Base-by-base conservation (phyloP, 2,888 invertebrate species). In the Esperia sulphurella region DNA sequence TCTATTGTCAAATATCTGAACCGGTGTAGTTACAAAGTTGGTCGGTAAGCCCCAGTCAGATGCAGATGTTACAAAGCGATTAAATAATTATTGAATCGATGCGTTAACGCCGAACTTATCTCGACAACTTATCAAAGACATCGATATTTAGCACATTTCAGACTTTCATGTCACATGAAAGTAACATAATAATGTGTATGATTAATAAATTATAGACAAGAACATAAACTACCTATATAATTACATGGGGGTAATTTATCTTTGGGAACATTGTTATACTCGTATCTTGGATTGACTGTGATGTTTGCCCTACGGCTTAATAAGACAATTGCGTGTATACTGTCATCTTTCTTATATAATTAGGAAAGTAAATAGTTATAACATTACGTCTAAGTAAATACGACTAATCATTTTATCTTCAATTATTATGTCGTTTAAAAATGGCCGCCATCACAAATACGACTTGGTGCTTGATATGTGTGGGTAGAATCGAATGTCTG, bases 1-100 rank as follows among this genome's bases (percentile, higher is more conserved):
- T 55, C 59, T 52, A 66, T 71, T 72, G 66, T 68, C 63, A 53
- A 53, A 53, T 52, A 61, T 62, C 58, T 53, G 45, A 57, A 60
- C 65, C 60, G 51, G 54, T 58, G 54, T 45, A 61, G 53, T 57
- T 61, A 21, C 21, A 55, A 43, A 61, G 53, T 57, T 61, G 60
- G 58, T 69, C 58, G 68, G 71, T 65, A 67, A 53, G 58, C 60
- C 58, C 55, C 55, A 61, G 63, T 55, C 42, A 42, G 35, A 35
- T 35, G 35, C 21, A 21, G 41, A 42, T 47, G 30, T 49, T 41
- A 31, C 40, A 7, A 14, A 13, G 14, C 33, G 59, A 63, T 57
- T 61, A 65, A 52, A 49, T 43, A 46, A 50, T 61, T 57, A 60
- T 60, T 63, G 53, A 58, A 60, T 52, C 54, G 46, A 53, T 48